A percentile compares a stretch with the other conserved stretches of the same genome.
Conservation (phyloP, 2,797 vertebrate genomes). For the Moxostoma hubbsi region DNA sequence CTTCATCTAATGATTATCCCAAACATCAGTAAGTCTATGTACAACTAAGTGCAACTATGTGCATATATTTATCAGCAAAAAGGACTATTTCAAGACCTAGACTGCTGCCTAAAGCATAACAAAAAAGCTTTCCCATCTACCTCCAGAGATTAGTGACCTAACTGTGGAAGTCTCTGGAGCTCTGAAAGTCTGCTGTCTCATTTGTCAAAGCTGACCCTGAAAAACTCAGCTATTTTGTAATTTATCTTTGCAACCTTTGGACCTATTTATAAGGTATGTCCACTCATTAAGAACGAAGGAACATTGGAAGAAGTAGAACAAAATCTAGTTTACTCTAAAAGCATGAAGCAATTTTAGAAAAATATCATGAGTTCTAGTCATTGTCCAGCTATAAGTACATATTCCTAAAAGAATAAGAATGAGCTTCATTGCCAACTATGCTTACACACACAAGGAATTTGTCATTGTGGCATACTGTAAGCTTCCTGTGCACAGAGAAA, state of each 20-base stretch:
- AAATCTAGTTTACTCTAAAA: conserved; percentile 60
- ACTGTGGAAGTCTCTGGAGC: conserved; percentile 74
- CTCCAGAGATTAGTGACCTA: conserved; percentile 74
- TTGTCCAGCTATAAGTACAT: neutral
- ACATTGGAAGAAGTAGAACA: conserved; percentile 61
- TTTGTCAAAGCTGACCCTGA: conserved; percentile 82
- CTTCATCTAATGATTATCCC: conserved; percentile 3
- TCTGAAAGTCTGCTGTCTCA: conserved; percentile 72
- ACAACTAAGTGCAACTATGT: conserved; percentile 19
- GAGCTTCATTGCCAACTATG: no score
- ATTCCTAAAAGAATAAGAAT: neutral
- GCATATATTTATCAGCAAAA: conserved; percentile 33
- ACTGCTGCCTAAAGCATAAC: conserved; percentile 29
- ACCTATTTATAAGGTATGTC: conserved; percentile 59
- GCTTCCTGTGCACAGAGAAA: no score
- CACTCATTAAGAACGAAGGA: conserved; percentile 44
- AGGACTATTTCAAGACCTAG: conserved; percentile 43
- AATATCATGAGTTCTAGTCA: neutral
- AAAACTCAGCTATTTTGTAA: conserved; percentile 63
- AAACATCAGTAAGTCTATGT: neutral
- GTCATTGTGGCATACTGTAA: no score
- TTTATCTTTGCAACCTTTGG: conserved; percentile 58
- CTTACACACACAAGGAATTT: no score
- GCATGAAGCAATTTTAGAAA: conserved; percentile 14
- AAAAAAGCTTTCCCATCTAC: conserved; percentile 68